phyloP scores from a whole-genome alignment of 1,140 invertebrate species.

The Charaxes varanes region DNA sequence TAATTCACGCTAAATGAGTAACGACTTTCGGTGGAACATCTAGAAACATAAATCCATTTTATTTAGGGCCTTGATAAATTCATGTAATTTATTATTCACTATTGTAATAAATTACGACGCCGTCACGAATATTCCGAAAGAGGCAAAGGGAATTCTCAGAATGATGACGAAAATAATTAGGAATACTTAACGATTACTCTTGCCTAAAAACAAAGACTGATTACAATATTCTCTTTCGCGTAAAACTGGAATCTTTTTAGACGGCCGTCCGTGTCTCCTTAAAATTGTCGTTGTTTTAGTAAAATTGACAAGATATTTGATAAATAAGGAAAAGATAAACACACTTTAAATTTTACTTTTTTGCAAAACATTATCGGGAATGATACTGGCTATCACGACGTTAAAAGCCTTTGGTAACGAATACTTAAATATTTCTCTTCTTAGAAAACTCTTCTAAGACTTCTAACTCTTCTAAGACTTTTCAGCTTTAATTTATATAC shows the following conservation, averaged over 20 bases:
- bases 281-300: too few relatives aligned
- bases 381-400: too few relatives aligned
- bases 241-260: slow-evolving; percentile 16
- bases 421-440: too few relatives aligned
- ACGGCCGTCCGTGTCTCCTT: slow-evolving; percentile 14
- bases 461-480: too few relatives aligned
- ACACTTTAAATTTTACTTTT: too few relatives aligned
- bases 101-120: slow-evolving; percentile 2
- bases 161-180: slow-evolving; percentile 18
- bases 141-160: slow-evolving; percentile 6
- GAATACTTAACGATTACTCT: slow-evolving; percentile 15
- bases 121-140: slow-evolving; percentile 1
- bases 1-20: neutral
- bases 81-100: slow-evolving; percentile 2
- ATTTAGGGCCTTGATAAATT: too few relatives aligned
- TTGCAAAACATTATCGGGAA: too few relatives aligned
- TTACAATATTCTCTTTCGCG: slow-evolving; percentile 11
- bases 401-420: too few relatives aligned
- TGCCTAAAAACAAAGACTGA: slow-evolving; percentile 17
- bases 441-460: too few relatives aligned
- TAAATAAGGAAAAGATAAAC: too few relatives aligned
- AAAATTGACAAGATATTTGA: too few relatives aligned
- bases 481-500: too few relatives aligned
- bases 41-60: neutral
- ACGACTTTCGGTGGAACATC: neutral